Evolutionary conservation across 35 echinoderm and acorn worm genomes (phyloP), one percentile per base, ranked within the genome.

Genomic region (Ptychodera flava): DNA sequence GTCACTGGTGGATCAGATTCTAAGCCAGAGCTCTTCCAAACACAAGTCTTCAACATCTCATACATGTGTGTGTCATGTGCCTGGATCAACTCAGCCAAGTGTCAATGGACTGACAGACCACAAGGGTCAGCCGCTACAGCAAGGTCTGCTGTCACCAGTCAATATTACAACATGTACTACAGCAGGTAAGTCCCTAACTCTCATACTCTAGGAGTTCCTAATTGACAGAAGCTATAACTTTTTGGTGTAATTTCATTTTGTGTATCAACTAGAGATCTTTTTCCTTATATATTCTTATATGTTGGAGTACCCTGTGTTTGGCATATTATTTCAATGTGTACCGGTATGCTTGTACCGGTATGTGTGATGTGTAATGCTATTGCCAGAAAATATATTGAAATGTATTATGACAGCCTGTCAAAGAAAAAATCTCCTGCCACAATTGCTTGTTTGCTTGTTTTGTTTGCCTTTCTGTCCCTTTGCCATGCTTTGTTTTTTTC

Each of bases 211-310:
- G n/a, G n/a, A n/a, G n/a, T n/a, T n/a, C n/a, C n/a, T n/a, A n/a
- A n/a, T n/a, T n/a, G n/a, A n/a, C n/a, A n/a, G n/a, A n/a, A n/a
- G n/a, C n/a, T n/a, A n/a, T n/a, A n/a, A n/a, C n/a, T 77, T 77
- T 15, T n/a, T 77, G 15, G 15, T 77, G 15, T 77, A 15, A 77
- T n/a, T 77, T 77, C 15, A 77, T 77, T 77, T 77, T 15, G 15
- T 77, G 75, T 77, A 77, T 77, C n/a, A n/a, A 77, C n/a, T 15
- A 77, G n/a, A 77, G 15, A n/a, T 77, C 75, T 77, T 77, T 77
- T 77, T 77, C 75, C 75, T 15, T 15, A 77, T 15, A n/a, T 15
- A 15, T 77, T 77, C n/a, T n/a, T n/a, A n/a, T n/a, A n/a, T n/a
- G n/a, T n/a, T n/a, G n/a, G n/a, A n/a, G n/a, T n/a, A n/a, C n/a